Percentiles rank a stretch among this genome's conserved stretches.
phyloP scores from a whole-genome alignment of 2,113 vertebrate genomes.

The Dolichallabes microphthalmus region DNA sequence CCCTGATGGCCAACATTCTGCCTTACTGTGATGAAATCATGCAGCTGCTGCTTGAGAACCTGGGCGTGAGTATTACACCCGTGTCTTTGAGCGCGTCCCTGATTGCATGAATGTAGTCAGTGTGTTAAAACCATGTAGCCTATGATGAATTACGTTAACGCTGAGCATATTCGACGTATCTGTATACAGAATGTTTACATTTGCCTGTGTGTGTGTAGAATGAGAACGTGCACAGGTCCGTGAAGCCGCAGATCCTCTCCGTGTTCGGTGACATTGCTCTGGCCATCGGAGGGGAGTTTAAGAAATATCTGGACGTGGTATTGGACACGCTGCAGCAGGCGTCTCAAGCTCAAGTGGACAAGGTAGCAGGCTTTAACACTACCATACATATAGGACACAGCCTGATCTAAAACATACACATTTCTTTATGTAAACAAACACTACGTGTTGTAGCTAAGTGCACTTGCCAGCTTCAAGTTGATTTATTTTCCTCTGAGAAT shows the following conservation, averaged over 20 bases:
- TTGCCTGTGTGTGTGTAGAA: conserved; percentile 73
- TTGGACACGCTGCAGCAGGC: conserved; percentile 96
- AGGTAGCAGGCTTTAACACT: conserved; percentile 70
- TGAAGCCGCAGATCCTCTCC: conserved; percentile 97
- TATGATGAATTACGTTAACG: background rate
- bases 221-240: conserved; percentile 94
- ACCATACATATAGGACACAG: background rate
- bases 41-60: conserved; percentile 95
- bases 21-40: conserved; percentile 97
- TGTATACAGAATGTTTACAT: background rate
- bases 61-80: conserved; percentile 82
- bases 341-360: conserved; percentile 95
- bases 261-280: conserved; percentile 96
- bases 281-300: conserved; percentile 96
- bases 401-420: background rate
- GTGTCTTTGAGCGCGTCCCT: background rate
- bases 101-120: background rate
- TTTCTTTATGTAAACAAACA: background rate
- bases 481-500: background rate
- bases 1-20: conserved; percentile 91
- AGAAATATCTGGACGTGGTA: conserved; percentile 96
- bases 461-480: background rate
- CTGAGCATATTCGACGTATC: background rate
- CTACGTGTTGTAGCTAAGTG: background rate
- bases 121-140: background rate